Conservation (phyloP, 2,113 vertebrate genomes). For the Zapus hudsonius region DNA sequence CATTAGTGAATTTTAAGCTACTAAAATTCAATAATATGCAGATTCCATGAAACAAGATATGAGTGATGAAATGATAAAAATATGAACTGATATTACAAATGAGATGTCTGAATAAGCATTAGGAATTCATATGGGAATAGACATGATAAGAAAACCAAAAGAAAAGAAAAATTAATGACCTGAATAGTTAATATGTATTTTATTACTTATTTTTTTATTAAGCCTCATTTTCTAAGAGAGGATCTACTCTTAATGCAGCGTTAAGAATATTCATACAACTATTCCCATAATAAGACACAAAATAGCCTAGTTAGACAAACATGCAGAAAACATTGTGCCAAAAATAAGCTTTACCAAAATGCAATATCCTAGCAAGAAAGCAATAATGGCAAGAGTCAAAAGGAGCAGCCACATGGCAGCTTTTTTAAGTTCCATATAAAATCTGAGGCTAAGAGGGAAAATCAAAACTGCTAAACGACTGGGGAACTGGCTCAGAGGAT, state of each 20-base stretch:
- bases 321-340: not conserved
- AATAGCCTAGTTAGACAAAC: not conserved
- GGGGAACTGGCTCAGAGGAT: no score
- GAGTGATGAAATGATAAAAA: constrained; percentile 34
- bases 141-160: not conserved
- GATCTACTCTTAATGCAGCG: not conserved
- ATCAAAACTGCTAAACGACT: not conserved
- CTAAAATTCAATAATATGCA: constrained; percentile 36
- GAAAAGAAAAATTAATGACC: not conserved
- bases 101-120: not conserved
- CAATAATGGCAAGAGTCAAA: not conserved
- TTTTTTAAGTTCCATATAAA: not conserved
- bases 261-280: constrained; percentile 18
- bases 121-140: not conserved
- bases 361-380: not conserved
- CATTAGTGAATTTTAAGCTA: constrained; percentile 4
- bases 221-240: not conserved
- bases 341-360: constrained; percentile 43
- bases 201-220: not conserved
- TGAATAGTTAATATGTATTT: constrained; percentile 21
- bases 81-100: constrained; percentile 27
- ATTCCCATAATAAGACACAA: not conserved
- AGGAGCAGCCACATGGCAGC: not conserved
- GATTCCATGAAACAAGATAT: not conserved
- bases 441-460: not conserved